These are phyloP conservation scores for Anarhynchus alexandrinus DNA, from an alignment of 2,113 vertebrate species.

Conservation along the genomic window DNA sequence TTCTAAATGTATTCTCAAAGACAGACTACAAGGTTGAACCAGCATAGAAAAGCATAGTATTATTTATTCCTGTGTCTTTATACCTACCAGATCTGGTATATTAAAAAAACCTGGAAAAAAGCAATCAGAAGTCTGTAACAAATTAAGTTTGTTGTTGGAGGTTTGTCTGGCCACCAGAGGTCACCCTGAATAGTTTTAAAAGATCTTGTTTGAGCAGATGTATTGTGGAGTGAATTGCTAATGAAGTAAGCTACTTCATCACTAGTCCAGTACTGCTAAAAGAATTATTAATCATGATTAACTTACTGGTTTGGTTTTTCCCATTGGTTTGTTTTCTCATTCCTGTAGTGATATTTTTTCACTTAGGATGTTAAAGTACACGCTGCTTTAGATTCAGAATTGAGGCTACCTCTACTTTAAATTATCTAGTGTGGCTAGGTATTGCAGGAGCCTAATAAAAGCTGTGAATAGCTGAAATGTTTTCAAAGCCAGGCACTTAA, in stretches of 20 bases:
- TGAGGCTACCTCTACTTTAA: not conserved
- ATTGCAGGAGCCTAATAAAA: not conserved
- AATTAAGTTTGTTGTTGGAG: not conserved
- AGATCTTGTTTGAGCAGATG: not conserved
- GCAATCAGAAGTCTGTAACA: not conserved
- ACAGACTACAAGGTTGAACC: not conserved
- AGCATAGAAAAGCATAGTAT: not conserved
- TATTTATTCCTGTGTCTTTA: not conserved
- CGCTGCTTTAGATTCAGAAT: not conserved
- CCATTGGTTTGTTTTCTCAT: not conserved
- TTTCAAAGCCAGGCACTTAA: not conserved
- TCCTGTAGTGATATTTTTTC: not conserved
- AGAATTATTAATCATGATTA: not conserved
- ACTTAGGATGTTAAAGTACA: not conserved
- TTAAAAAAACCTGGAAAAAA: not conserved
- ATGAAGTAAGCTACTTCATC: not conserved
- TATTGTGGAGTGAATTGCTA: not conserved
- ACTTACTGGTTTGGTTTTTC: not conserved
- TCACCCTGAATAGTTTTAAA: not conserved
- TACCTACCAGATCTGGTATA: not conserved
- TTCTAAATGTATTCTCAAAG: not conserved
- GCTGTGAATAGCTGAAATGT: not conserved
- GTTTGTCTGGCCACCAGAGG: conserved; percentile 15
- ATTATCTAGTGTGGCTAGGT: not conserved
- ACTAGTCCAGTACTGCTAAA: not conserved